Base-by-base conservation (phyloP, 2,888 invertebrate species). In the Girardia tigrina region DNA sequence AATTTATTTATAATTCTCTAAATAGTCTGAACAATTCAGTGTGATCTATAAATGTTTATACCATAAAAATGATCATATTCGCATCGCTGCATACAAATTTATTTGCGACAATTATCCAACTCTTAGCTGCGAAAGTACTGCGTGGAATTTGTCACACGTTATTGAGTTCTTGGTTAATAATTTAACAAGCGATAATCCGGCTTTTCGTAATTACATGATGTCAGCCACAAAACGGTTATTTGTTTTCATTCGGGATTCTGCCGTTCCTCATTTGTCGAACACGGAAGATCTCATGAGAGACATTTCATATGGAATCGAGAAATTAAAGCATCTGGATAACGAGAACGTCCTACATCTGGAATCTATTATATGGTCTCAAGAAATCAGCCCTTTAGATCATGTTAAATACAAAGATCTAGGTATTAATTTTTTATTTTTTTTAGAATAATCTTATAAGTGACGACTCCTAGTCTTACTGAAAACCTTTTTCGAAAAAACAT, bases 51-150 rank as follows among this genome's bases (percentile, higher is more conserved):
- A 56, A 6, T 56, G 56, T n/a, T 23, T 56, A 56, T 56, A 23
- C 20, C 56, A 56, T 56, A 20, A n/a, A 8, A 56, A 56, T 12
- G 56, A 56, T 56, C 56, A 56, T 8, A 56, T 56, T 20, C 56
- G 56, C n/a, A 56, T 56, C n/a, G n/a, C 56, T 56, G 4, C 56
- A 4, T 56, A 56, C n/a, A 56, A 56, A 56, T 56, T 56, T 56
- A n/a, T 56, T 56, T 56, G 56, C 56, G 56, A 56, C 23, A 56
- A 56, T 16, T 56, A 56, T 16, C 23, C 56, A 56, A n/a, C n/a
- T 6, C 56, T 20, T 20, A 56, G n/a, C n/a, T 20, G n/a, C 56
- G 8, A 56, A n/a, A 6, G 4, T 20, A n/a, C 56, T 8, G 4
- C 4, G 6, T 2, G n/a, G 23, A 56, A 56, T 56, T 2, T 56